A percentile compares a stretch with the other conserved stretches of the same genome.
Conservation (phyloP, 37 sponge, comb jelly and placozoan genomes). For the Chondrosia reniformis region DNA sequence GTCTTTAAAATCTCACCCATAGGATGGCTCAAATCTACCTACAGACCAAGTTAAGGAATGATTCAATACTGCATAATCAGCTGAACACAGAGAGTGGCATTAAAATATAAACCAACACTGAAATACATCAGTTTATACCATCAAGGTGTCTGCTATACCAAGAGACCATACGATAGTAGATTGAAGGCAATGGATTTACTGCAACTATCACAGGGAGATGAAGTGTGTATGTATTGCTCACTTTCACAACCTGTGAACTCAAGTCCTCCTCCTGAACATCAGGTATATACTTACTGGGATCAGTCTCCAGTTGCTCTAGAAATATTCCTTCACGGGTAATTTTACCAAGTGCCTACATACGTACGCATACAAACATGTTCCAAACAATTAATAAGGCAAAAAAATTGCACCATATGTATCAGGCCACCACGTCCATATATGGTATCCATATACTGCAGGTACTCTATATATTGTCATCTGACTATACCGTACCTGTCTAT, state of each 20-base stretch:
- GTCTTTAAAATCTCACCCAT: slow-evolving; percentile 20
- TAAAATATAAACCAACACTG: too few species aligned
- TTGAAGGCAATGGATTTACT: too few species aligned
- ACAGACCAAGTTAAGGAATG: too few species aligned
- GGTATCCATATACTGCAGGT: neutral
- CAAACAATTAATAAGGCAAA: too few species aligned
- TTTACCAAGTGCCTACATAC: slow-evolving; percentile 42
- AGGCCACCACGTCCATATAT: too few species aligned
- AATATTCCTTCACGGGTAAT: slow-evolving; percentile 47
- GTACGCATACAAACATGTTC: neutral
- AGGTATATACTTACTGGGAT: slow-evolving; percentile 44
- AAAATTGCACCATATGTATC: too few species aligned
- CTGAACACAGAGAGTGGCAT: too few species aligned
- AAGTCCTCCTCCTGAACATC: slow-evolving; percentile 29
- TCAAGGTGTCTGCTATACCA: too few species aligned
- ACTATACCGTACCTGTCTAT: slow-evolving; percentile 38
- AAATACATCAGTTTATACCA: too few species aligned
- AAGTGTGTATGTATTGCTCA: neutral
- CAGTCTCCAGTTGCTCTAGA: slow-evolving; percentile 44
- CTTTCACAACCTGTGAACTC: slow-evolving; percentile 29
- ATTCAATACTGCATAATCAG: too few species aligned
- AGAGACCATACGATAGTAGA: too few species aligned
- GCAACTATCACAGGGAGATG: too few species aligned
- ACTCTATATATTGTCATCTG: neutral
- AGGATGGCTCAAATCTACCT: slow-evolving; percentile 42